Evolutionary conservation across 2,113 vertebrate genomes (phyloP).

Genomic region (Myiagra hebetior): DNA sequence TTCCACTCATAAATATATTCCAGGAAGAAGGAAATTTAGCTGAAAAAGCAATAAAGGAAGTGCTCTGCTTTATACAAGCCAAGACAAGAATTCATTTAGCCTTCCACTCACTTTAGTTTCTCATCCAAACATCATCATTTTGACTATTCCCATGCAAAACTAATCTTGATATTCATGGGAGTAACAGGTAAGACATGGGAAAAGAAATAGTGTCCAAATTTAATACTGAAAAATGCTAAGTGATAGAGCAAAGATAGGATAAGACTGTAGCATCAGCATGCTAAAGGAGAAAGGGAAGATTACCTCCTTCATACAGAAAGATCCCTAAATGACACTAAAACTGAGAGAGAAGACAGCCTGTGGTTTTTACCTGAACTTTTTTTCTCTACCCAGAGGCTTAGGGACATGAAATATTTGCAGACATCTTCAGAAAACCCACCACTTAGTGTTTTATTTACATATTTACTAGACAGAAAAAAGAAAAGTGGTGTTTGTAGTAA

Average conservation of each 20-base stretch:
- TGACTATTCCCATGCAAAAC: not conserved
- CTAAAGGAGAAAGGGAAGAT: not conserved
- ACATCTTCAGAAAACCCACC: not conserved
- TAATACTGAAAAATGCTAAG: not conserved
- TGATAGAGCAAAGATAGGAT: not conserved
- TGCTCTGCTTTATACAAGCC: not conserved
- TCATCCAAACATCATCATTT: not conserved
- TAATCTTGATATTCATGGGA: not conserved
- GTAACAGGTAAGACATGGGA: not conserved
- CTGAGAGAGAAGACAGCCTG: not conserved
- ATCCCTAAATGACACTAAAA: not conserved
- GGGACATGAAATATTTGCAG: not conserved
- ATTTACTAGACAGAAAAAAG: not conserved
- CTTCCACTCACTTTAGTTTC: not conserved
- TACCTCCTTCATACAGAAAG: not conserved
- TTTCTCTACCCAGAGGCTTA: not conserved
- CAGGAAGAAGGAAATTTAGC: not conserved
- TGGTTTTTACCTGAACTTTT: not conserved
- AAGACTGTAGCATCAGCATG: not conserved
- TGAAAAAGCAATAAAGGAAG: not conserved
- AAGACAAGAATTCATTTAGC: not conserved
- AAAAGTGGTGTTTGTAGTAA: not conserved
- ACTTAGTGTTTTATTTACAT: slow-evolving; percentile 2
- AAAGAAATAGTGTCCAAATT: not conserved
- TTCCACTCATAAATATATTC: not conserved